phyloP scores from a whole-genome alignment of 2,113 vertebrate genomes.

The Anolis sagrei region DNA sequence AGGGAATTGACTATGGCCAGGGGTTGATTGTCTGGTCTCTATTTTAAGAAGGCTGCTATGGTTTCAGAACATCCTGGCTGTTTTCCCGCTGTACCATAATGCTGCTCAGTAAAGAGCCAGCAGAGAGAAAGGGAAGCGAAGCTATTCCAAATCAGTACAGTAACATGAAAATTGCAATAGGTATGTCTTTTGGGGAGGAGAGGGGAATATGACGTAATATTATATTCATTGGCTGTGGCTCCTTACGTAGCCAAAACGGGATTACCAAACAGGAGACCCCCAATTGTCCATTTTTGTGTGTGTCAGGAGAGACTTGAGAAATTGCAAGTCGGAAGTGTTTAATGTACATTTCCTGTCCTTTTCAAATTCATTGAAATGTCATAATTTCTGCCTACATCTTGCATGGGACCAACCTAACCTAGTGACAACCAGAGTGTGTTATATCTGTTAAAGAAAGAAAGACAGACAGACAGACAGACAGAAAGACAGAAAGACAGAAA shows the following conservation, averaged over 20 bases:
- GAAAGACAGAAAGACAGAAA: too few relatives aligned
- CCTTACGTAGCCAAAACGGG: background rate
- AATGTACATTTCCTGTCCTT: too few relatives aligned
- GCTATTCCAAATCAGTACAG: background rate
- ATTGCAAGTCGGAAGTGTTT: too few relatives aligned
- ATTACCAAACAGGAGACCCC: too few relatives aligned
- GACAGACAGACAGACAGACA: too few relatives aligned
- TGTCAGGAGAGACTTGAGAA: too few relatives aligned
- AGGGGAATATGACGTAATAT: background rate
- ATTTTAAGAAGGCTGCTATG: background rate
- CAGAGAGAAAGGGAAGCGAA: background rate
- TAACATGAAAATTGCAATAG: background rate
- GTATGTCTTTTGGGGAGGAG: background rate
- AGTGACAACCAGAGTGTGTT: too few relatives aligned
- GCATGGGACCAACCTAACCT: too few relatives aligned
- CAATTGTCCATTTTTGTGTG: too few relatives aligned
- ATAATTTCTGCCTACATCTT: too few relatives aligned
- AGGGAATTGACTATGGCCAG: conserved; percentile 14
- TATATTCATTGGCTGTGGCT: background rate
- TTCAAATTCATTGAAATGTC: too few relatives aligned
- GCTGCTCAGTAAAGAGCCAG: background rate
- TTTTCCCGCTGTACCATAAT: background rate
- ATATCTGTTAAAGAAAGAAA: too few relatives aligned
- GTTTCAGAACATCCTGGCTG: background rate
- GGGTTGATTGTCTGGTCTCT: background rate